A percentile compares a stretch with the other conserved stretches of the same genome.
phyloP scores from a whole-genome alignment of 2,797 vertebrate genomes.

The Hydrophis major region DNA sequence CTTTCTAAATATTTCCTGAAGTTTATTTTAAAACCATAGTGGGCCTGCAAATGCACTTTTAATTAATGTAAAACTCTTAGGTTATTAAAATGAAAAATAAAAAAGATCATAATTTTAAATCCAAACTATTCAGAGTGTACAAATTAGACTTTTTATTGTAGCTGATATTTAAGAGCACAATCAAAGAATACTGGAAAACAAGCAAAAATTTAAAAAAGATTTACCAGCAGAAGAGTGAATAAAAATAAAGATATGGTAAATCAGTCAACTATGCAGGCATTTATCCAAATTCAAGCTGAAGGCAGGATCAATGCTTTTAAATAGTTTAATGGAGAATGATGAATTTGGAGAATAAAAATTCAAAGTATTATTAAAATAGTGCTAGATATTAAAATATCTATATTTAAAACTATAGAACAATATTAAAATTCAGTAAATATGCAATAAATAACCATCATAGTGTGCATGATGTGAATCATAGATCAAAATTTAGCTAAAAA shows the following conservation, averaged over 20 bases:
- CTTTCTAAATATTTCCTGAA: neutral
- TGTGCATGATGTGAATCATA: neutral
- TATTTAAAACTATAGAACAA: neutral
- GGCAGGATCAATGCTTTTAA: neutral
- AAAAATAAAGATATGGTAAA: neutral
- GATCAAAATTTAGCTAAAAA: neutral
- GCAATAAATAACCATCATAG: neutral
- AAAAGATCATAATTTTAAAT: neutral
- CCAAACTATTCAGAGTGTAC: neutral
- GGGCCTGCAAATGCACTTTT: accelerated
- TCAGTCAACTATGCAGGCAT: neutral
- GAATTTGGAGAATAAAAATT: neutral
- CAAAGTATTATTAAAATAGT: neutral
- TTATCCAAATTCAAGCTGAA: neutral
- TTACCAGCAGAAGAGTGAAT: neutral
- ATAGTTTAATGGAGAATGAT: neutral
- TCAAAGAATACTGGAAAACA: neutral
- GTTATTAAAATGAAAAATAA: neutral
- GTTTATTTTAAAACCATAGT: neutral
- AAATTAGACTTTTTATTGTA: neutral
- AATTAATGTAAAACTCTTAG: neutral
- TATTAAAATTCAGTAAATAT: neutral
- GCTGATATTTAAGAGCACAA: neutral
- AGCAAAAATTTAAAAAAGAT: neutral
- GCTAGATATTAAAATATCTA: neutral